Evolutionary conservation across 2,113 vertebrate genomes (phyloP).

Genomic region (Esox niger): DNA sequence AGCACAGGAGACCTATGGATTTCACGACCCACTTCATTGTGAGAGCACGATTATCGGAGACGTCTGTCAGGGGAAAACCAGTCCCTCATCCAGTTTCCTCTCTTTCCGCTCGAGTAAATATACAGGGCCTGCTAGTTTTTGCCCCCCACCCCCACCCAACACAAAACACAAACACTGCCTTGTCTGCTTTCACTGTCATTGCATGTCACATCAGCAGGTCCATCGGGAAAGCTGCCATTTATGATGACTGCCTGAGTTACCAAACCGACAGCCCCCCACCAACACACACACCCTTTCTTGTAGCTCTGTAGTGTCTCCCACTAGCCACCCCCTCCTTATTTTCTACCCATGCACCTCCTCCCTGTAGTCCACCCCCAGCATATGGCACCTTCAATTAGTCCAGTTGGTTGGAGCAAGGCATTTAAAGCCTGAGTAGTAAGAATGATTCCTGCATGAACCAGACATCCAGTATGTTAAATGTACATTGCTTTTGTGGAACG

Average conservation of each 20-base stretch:
- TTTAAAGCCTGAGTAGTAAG: too few relatives aligned
- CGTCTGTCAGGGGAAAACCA: constrained; percentile 54
- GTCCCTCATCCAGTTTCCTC: constrained; percentile 9
- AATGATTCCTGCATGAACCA: too few relatives aligned
- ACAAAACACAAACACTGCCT: constrained; percentile 21
- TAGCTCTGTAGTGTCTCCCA: too few relatives aligned
- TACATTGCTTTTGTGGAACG: too few relatives aligned
- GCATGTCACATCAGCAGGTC: constrained; percentile 63
- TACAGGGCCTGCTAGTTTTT: background rate
- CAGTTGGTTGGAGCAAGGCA: too few relatives aligned
- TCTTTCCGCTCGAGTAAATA: constrained; percentile 32
- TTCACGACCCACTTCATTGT: constrained; percentile 71
- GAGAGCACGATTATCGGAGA: constrained; percentile 69
- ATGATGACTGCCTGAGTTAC: constrained; percentile 46
- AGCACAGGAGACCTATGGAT: constrained; percentile 60
- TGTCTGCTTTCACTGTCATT: constrained; percentile 56
- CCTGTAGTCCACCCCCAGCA: constrained; percentile 10
- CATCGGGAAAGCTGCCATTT: constrained; percentile 63
- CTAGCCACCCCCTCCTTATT: too few relatives aligned
- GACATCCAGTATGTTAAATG: too few relatives aligned
- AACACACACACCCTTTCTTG: constrained; percentile 56
- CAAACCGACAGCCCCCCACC: constrained; percentile 18
- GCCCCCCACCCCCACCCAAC: background rate
- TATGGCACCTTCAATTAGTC: background rate
- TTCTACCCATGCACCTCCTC: constrained; percentile 14